These are phyloP conservation scores for Platysteira castanea DNA, from an alignment of 2,113 vertebrate species.

Conservation along the genomic window DNA sequence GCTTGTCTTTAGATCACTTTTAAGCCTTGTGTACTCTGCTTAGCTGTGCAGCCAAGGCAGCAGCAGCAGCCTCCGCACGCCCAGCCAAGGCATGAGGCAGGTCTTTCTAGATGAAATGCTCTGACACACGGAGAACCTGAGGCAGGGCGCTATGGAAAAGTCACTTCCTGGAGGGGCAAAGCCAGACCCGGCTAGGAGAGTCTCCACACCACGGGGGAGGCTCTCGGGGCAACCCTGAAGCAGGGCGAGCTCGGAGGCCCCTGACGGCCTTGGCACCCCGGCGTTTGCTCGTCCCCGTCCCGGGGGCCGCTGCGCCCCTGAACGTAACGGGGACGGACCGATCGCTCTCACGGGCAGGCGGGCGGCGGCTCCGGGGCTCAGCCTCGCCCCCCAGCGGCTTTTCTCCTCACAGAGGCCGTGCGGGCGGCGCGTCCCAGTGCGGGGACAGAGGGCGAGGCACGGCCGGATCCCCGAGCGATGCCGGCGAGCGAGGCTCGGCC, in stretches of 20 bases:
- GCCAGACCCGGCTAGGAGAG: too few relatives aligned
- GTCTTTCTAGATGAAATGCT: too few relatives aligned
- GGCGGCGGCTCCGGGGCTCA: background rate
- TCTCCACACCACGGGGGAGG: accelerated
- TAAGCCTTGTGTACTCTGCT: background rate
- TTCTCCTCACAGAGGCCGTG: background rate
- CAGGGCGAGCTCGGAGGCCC: background rate
- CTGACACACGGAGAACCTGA: background rate
- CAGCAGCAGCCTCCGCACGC: accelerated
- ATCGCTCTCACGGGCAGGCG: too few relatives aligned
- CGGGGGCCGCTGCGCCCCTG: accelerated
- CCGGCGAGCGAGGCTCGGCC: background rate
- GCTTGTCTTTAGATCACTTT: background rate
- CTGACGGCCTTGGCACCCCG: background rate
- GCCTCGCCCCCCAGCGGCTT: background rate
- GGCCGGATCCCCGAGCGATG: background rate
- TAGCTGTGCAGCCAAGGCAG: accelerated
- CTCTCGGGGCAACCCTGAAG: too few relatives aligned
- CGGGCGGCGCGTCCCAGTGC: background rate
- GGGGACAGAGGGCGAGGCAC: too few relatives aligned
- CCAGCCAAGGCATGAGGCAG: background rate
- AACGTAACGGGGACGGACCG: accelerated
- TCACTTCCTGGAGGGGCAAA: accelerated
- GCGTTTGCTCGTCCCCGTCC: background rate
- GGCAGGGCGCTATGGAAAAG: accelerated